Percentiles rank a stretch among this genome's conserved stretches.
These are phyloP conservation scores for Mya arenaria DNA, from an alignment of 1,140 invertebrate species.

Conservation along the genomic window DNA sequence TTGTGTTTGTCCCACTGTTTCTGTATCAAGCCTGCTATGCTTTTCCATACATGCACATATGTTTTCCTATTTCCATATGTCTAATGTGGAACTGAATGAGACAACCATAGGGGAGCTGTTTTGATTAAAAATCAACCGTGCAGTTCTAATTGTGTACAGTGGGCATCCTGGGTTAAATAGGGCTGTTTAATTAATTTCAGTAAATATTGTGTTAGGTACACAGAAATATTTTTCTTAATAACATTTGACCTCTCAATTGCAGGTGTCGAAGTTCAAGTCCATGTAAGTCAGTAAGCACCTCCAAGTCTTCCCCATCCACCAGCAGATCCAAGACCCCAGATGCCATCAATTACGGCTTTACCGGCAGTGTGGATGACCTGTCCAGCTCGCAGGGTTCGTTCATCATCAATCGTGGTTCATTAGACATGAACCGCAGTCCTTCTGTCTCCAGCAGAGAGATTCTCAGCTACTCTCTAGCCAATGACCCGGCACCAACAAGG, in stretches of 20 bases:
- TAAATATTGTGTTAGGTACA: background rate
- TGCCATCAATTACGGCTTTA: conserved; percentile 49
- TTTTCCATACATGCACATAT: no score
- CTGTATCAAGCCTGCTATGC: no score
- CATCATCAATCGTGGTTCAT: no score
- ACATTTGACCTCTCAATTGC: background rate
- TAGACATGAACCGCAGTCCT: background rate
- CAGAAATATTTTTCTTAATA: background rate
- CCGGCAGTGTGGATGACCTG: conserved; percentile 45
- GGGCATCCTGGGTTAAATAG: no score
- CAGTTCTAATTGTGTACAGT: no score
- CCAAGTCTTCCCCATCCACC: conserved; percentile 2
- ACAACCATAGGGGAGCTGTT: no score
- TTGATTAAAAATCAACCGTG: no score
- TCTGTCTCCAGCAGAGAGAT: conserved; percentile 44
- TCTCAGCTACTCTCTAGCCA: background rate
- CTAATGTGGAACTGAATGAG: no score
- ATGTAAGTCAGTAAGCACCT: conserved; percentile 17
- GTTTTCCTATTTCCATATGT: no score
- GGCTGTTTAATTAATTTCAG: background rate
- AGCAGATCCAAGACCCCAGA: conserved; percentile 35
- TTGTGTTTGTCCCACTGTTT: no score
- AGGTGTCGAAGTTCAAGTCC: conserved; percentile 38
- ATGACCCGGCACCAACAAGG: background rate
- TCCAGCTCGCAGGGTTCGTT: conserved; percentile 29